Conservation (phyloP, 2,888 invertebrate species). For the Hypena proboscidalis region DNA sequence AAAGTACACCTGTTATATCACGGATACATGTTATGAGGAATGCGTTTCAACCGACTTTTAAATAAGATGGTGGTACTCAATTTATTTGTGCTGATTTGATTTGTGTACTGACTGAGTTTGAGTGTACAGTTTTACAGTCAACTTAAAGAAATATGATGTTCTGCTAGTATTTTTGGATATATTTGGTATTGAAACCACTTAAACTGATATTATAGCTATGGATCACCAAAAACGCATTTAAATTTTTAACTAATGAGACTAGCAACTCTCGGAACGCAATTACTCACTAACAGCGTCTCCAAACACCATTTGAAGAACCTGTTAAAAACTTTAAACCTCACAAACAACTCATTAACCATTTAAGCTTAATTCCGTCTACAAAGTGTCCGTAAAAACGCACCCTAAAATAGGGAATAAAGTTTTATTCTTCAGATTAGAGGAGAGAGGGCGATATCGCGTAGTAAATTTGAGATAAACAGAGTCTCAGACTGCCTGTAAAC, state of each 20-base stretch:
- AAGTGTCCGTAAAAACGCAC: conserved; percentile 74
- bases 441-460: conserved; percentile 63
- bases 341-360: conserved; percentile 78
- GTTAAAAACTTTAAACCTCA: conserved; percentile 74
- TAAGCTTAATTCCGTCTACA: conserved; percentile 75
- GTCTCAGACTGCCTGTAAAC: conserved; percentile 75
- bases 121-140: too few relatives aligned
- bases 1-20: background rate
- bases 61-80: too few relatives aligned
- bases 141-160: too few relatives aligned
- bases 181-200: too few relatives aligned
- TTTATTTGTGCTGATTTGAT: too few relatives aligned
- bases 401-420: conserved; percentile 78
- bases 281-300: conserved; percentile 8
- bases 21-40: too few relatives aligned
- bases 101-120: too few relatives aligned
- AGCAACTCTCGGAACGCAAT: conserved; percentile 2
- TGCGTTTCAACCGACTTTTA: too few relatives aligned
- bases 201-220: too few relatives aligned
- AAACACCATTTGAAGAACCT: conserved; percentile 55
- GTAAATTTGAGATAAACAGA: conserved; percentile 75
- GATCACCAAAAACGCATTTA: too few relatives aligned
- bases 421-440: conserved; percentile 80
- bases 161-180: too few relatives aligned
- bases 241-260: background rate